phyloP scores from a whole-genome alignment of 2,888 invertebrate genomes.

The Alviniconcha strummeri region DNA sequence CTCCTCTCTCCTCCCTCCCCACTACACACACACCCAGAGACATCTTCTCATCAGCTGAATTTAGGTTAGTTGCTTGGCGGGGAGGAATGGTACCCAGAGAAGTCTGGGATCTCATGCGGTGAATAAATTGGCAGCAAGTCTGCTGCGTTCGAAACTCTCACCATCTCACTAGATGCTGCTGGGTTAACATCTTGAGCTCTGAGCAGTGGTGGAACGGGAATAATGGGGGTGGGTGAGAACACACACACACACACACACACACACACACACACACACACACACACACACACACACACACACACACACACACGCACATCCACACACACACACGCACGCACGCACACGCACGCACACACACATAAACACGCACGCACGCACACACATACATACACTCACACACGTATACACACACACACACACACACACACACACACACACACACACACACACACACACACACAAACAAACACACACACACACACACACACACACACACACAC shows the following conservation, averaged over 20 bases:
- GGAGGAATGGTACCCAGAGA: no score
- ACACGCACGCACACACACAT: not conserved
- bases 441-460: not conserved
- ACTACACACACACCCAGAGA: not conserved
- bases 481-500: not conserved
- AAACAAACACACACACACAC: not conserved
- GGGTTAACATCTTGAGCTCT: no score
- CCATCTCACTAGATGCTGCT: no score
- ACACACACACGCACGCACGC: not conserved
- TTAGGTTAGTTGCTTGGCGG: no score
- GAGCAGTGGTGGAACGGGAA: no score
- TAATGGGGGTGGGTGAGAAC: not conserved
- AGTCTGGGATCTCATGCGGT: not conserved
- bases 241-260: conserved; percentile 8
- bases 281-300: conserved; percentile 1
- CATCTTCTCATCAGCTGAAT: not conserved
- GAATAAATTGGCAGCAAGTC: not conserved
- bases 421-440: conserved; percentile 8
- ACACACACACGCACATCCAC: not conserved
- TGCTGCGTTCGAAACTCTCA: no score
- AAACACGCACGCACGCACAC: not conserved
- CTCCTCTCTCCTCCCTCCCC: not conserved
- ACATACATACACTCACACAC: not conserved
- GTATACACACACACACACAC: not conserved
- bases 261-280: conserved; percentile 4